Conservation (phyloP, 1,140 invertebrate species). For the Trachymyrmex septentrionalis region DNA sequence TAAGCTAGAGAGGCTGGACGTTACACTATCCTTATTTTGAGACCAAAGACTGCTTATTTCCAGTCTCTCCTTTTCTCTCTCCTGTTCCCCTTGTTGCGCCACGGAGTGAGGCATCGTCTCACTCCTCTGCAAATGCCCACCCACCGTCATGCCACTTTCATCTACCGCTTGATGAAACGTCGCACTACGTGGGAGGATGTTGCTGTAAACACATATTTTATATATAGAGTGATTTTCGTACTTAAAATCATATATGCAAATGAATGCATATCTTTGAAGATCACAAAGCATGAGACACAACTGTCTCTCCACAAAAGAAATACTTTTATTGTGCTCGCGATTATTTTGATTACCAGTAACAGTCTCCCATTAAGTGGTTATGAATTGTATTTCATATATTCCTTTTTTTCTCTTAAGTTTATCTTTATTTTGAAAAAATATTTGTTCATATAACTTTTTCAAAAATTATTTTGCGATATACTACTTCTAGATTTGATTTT, state of each 20-base stretch:
- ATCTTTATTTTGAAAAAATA: slow-evolving; percentile 14
- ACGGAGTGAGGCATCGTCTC: slow-evolving; percentile 91
- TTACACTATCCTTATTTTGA: slow-evolving; percentile 88
- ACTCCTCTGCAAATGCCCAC: slow-evolving; percentile 90
- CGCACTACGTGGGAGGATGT: slow-evolving; percentile 82
- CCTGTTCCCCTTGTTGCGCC: slow-evolving; percentile 84
- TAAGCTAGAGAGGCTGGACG: slow-evolving; percentile 91
- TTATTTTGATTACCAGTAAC: slow-evolving; percentile 42
- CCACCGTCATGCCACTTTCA: slow-evolving; percentile 78
- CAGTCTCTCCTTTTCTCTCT: slow-evolving; percentile 83
- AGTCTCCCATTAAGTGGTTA: slow-evolving; percentile 36
- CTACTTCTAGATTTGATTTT: neutral
- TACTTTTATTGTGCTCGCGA: slow-evolving; percentile 29
- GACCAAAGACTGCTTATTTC: slow-evolving; percentile 85
- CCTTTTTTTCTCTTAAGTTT: neutral
- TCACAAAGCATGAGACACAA: neutral
- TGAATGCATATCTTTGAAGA: neutral
- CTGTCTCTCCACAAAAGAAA: slow-evolving; percentile 15
- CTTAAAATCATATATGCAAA: slow-evolving; percentile 31
- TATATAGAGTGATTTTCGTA: slow-evolving; percentile 37
- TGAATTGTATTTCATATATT: slow-evolving; percentile 5
- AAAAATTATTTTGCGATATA: slow-evolving; percentile 6
- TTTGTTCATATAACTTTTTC: neutral
- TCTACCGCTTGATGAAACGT: slow-evolving; percentile 84
- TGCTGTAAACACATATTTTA: slow-evolving; percentile 76